These are phyloP conservation scores for Athalia circularis DNA, from an alignment of 2,888 invertebrate genomes.

Conservation along the genomic window DNA sequence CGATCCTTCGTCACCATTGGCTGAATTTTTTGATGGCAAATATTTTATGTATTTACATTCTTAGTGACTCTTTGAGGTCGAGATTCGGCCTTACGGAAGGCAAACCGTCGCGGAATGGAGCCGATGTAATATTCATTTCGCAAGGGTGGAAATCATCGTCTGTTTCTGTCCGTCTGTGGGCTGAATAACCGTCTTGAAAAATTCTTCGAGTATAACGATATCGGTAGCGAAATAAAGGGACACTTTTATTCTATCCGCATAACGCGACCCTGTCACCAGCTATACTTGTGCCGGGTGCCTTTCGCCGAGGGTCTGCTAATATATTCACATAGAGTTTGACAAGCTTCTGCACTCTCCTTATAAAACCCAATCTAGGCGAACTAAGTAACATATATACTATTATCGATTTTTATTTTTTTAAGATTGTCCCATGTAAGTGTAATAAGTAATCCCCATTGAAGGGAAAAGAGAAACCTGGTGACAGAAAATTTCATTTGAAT, in stretches of 20 bases:
- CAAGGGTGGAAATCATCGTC: neutral
- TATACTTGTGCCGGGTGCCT: too few relatives aligned
- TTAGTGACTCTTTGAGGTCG: neutral
- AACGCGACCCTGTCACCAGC: neutral
- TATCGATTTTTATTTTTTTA: neutral
- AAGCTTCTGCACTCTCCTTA: neutral
- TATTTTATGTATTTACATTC: neutral
- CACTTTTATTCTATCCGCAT: neutral
- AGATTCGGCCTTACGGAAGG: too few relatives aligned
- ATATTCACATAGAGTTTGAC: neutral
- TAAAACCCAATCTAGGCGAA: neutral
- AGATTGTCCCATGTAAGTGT: neutral
- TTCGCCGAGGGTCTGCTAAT: too few relatives aligned
- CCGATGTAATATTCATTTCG: slow-evolving; percentile 4
- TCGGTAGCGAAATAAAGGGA: slow-evolving; percentile 8
- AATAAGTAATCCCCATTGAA: neutral
- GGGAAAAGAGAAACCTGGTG: too few relatives aligned
- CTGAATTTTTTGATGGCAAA: too few relatives aligned
- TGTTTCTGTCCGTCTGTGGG: neutral
- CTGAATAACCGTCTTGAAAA: neutral
- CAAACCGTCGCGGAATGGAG: neutral
- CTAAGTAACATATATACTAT: neutral
- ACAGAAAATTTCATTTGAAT: too few relatives aligned
- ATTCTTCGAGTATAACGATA: neutral
- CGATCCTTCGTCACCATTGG: too few relatives aligned